Conservation (phyloP, 2,113 vertebrate genomes). For the Ameiurus melas region DNA sequence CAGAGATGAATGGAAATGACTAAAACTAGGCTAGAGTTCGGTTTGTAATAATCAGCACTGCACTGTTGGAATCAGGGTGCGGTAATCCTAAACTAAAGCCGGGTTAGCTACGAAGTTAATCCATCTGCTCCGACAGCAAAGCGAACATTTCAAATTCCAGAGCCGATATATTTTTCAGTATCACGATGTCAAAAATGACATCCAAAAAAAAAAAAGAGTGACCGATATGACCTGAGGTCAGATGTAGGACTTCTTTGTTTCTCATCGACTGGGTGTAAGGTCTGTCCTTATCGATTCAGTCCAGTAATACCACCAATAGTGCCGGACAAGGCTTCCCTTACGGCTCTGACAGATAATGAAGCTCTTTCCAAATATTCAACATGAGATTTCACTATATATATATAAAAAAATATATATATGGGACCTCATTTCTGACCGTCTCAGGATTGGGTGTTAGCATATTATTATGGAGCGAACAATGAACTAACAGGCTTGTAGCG, state of each 20-base stretch:
- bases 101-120: background rate
- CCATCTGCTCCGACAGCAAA: background rate
- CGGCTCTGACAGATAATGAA: no score
- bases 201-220: background rate
- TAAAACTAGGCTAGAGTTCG: background rate
- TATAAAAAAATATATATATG: background rate
- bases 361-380: background rate
- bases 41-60: background rate
- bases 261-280: background rate
- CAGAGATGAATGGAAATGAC: background rate
- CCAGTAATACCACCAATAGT: background rate
- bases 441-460: background rate
- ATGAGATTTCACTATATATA: background rate
- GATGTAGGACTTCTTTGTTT: background rate
- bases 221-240: background rate
- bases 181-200: background rate
- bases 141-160: background rate
- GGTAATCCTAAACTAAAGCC: slow-evolving; percentile 1
- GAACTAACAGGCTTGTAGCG: background rate
- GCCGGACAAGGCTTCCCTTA: background rate
- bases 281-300: background rate
- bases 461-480: background rate
- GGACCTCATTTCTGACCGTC: background rate
- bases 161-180: background rate
- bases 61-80: background rate